Conservation (phyloP, 2,888 invertebrate genomes). For the Ochlodes sylvanus region DNA sequence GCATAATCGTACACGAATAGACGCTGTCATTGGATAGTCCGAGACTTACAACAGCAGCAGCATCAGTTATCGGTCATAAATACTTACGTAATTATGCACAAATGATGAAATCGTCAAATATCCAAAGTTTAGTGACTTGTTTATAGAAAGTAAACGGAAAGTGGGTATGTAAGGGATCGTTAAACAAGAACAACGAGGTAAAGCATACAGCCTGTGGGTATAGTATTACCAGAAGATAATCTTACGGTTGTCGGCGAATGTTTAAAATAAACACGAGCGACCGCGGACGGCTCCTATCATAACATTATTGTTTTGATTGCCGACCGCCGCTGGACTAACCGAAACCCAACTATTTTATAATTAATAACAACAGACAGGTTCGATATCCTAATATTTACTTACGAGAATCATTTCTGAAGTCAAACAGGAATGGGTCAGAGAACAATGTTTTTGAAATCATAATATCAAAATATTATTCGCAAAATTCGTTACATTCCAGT, state of each 20-base stretch:
- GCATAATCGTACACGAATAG: conserved; percentile 20
- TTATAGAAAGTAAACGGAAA: conserved; percentile 50
- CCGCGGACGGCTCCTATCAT: conserved; percentile 69
- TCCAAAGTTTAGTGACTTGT: conserved; percentile 47
- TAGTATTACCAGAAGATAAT: conserved; percentile 69
- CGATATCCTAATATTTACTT: conserved; percentile 10
- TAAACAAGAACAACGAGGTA: conserved; percentile 58
- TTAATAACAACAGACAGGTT: conserved; percentile 20
- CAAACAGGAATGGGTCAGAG: not conserved
- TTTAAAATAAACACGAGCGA: conserved; percentile 75
- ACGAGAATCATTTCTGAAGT: not conserved
- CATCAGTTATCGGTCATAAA: conserved; percentile 29
- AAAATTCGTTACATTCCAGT: too few relatives aligned
- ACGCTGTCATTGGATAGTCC: conserved; percentile 28
- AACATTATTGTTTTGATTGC: conserved; percentile 75
- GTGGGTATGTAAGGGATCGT: conserved; percentile 49
- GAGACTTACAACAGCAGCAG: conserved; percentile 9
- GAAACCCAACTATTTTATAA: conserved; percentile 20
- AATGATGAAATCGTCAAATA: conserved; percentile 24
- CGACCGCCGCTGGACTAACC: conserved; percentile 33
- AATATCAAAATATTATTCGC: too few relatives aligned
- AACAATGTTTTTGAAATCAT: too few relatives aligned
- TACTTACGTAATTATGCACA: conserved; percentile 25
- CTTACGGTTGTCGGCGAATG: conserved; percentile 64
- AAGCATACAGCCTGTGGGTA: conserved; percentile 58